Conservation (phyloP, 2,113 vertebrate species). For the Gila orcuttii region DNA sequence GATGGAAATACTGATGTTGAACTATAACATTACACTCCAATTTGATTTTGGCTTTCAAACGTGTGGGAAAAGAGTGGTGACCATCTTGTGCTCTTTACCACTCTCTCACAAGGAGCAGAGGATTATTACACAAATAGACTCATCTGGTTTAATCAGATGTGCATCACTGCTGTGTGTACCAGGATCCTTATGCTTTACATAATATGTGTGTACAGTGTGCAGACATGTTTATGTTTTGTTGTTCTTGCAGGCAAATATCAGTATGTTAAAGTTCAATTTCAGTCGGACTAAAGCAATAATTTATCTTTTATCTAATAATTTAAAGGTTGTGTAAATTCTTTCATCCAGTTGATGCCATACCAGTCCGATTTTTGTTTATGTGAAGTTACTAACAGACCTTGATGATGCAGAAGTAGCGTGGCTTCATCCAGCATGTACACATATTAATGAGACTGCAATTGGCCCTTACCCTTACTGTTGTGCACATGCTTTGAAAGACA, state of each 20-base stretch:
- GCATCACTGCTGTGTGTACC: background rate
- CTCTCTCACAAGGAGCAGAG: background rate
- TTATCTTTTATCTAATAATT: background rate
- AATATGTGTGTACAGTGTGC: background rate
- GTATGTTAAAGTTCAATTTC: background rate
- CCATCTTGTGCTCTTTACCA: background rate
- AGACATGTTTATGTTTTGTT: background rate
- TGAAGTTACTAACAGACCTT: background rate
- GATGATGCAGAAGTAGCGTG: background rate
- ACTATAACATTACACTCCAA: slow-evolving; percentile 12
- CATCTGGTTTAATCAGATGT: slow-evolving; percentile 29
- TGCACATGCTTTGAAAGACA: background rate
- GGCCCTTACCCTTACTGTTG: background rate
- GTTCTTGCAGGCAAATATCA: slow-evolving; percentile 44
- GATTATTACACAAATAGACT: slow-evolving; percentile 20
- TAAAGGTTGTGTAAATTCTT: background rate
- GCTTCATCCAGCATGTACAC: background rate
- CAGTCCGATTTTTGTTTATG: background rate
- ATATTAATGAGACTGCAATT: background rate
- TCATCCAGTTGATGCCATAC: background rate
- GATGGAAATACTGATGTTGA: slow-evolving; percentile 11
- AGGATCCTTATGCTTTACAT: background rate
- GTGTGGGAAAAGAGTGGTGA: background rate
- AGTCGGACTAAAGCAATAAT: background rate
- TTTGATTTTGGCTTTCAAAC: slow-evolving; percentile 18